Evolutionary conservation across 1,140 invertebrate genomes (phyloP), one percentile per base, ranked within the genome.

Genomic region (Drosophila nasuta): DNA sequence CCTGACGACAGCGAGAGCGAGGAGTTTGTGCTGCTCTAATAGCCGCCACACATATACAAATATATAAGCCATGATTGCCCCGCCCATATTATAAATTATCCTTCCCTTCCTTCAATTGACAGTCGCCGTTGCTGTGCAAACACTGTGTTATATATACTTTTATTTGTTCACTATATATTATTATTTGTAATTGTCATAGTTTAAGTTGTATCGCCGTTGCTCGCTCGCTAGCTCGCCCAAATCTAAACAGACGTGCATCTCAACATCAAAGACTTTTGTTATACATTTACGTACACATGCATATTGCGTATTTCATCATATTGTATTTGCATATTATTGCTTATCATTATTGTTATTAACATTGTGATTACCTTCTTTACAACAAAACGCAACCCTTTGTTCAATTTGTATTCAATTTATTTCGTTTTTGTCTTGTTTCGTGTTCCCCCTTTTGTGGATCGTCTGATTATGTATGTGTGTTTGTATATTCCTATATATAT

Each of bases 1-100:
- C 94, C 94, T 91, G 95, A 95, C 91, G 94, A 95, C 76, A 93
- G 95, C 78, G 96, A 96, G 87, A 95, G 95, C 67, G 96, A 96
- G 87, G 95, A 96, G 86, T 96, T 96, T 93, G 95, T 95, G 72
- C 93, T 95, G 90, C 86, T 95, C 45, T 90, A 91, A 75, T 15
- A 35, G 51, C 43, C 8, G 1, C 35, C n/a, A 20, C 20, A 7
- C 10, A 20, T n/a, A 13, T 13, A 33, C 20, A n/a, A 6, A 25
- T n/a, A 28, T 58, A 58, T 67, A 75, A 57, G 60, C 57, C 56
- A 56, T 57, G 33, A 48, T 59, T 63, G 59, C 51, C 43, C 13
- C 5, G 33, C 33, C 33, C 33, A 59, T n/a, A 56, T 59, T 15
- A 8, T 63, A 17, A 43, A 58, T 11, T 57, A 11, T 35, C 65